These are phyloP conservation scores for Hirtodrosophila trivittata DNA, from an alignment of 2,888 invertebrate genomes.

Conservation along the genomic window DNA sequence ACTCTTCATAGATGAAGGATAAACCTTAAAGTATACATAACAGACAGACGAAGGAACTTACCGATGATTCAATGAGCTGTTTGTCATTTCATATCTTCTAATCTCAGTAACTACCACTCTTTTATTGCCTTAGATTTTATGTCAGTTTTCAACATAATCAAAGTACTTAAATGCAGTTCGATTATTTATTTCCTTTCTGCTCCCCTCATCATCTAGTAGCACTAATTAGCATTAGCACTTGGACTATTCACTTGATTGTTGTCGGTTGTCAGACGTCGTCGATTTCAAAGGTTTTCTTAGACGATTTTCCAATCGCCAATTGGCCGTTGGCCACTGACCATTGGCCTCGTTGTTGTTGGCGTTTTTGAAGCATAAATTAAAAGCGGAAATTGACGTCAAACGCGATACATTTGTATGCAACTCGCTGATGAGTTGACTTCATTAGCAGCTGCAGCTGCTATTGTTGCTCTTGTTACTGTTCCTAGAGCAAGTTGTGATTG, in stretches of 20 bases:
- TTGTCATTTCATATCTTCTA: too few relatives aligned
- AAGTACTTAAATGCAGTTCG: not conserved
- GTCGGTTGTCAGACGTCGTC: conserved; percentile 40
- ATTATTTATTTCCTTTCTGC: not conserved
- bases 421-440: conserved; percentile 67
- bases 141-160: not conserved
- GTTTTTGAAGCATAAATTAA: conserved; percentile 65
- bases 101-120: too few relatives aligned
- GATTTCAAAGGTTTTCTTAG: conserved; percentile 20
- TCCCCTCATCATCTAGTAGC: conserved; percentile 13
- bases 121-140: too few relatives aligned
- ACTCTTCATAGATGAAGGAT: too few relatives aligned
- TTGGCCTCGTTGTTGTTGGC: conserved; percentile 6
- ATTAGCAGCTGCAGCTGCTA: conserved; percentile 52
- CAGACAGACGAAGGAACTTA: too few relatives aligned
- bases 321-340: not conserved
- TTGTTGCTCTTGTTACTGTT: not conserved
- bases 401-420: conserved; percentile 53
- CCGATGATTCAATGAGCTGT: too few relatives aligned
- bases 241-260: conserved; percentile 32
- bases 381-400: conserved; percentile 63
- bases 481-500: conserved; percentile 59
- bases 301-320: conserved; percentile 26
- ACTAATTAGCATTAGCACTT: conserved; percentile 26
- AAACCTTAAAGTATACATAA: too few relatives aligned